phyloP scores from a whole-genome alignment of 2,113 vertebrate genomes.

The Odocoileus virginianus region DNA sequence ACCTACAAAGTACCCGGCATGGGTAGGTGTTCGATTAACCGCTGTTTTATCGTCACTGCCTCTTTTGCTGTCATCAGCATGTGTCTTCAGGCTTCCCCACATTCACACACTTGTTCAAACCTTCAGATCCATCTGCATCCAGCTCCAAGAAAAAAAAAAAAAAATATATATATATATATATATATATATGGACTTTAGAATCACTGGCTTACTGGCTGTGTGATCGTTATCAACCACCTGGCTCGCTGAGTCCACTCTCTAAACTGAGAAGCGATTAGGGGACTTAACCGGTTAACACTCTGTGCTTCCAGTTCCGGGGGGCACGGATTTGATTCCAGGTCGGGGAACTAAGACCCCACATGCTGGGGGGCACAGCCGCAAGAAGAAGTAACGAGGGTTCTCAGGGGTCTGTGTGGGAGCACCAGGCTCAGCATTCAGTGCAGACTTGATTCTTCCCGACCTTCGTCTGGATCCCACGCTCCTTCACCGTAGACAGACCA shows the following conservation, averaged over 20 bases:
- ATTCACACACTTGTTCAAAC: background rate
- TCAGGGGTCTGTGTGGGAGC: fast-evolving
- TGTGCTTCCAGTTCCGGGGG: background rate
- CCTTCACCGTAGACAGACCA: background rate
- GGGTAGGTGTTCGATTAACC: background rate
- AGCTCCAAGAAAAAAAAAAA: background rate
- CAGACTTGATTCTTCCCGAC: background rate
- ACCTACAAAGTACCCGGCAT: background rate
- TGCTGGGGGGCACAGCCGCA: too few relatives aligned
- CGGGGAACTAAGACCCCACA: background rate
- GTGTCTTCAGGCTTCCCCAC: background rate
- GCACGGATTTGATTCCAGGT: background rate
- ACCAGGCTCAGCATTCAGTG: background rate
- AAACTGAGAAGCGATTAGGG: background rate
- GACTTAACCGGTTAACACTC: background rate
- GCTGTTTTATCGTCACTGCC: background rate
- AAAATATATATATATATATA: background rate
- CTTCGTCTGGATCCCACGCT: background rate
- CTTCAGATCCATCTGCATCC: background rate
- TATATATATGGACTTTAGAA: background rate
- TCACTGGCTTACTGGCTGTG: background rate
- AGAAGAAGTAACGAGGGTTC: background rate
- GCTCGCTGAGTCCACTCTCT: background rate
- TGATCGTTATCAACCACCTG: background rate
- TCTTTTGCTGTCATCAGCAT: background rate